These are phyloP conservation scores for Coelopa frigida DNA, from an alignment of 1,140 invertebrate genomes.

Conservation along the genomic window DNA sequence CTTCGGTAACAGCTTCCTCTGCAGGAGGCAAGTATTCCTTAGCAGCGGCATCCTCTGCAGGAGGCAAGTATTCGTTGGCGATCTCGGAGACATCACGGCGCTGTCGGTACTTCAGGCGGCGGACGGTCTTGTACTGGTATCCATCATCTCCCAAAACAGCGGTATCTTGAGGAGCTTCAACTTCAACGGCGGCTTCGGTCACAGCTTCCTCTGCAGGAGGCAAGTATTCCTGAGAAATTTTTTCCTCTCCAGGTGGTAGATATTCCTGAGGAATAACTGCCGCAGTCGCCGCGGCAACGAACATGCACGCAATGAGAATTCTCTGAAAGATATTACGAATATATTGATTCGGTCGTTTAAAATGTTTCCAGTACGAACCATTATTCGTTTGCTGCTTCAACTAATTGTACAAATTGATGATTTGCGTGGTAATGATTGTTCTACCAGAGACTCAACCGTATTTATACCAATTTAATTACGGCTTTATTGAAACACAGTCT, in stretches of 20 bases:
- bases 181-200: conserved; percentile 12
- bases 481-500: too few species aligned
- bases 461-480: too few species aligned
- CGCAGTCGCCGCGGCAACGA: conserved; percentile 41
- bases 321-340: conserved; percentile 25
- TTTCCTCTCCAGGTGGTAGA: conserved; percentile 17
- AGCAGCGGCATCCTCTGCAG: conserved; percentile 5
- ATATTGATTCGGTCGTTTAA: too few species aligned
- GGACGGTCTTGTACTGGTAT: conserved; percentile 28
- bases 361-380: too few species aligned
- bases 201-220: conserved; percentile 18
- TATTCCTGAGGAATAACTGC: conserved; percentile 36
- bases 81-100: conserved; percentile 29
- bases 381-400: too few species aligned
- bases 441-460: too few species aligned
- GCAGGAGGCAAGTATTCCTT: too few species aligned
- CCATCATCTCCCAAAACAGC: conserved; percentile 23
- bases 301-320: conserved; percentile 36
- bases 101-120: conserved; percentile 25
- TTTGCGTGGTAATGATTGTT: too few species aligned
- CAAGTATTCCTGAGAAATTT: conserved; percentile 28
- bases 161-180: conserved; percentile 15
- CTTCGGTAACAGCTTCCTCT: conserved; percentile 12
- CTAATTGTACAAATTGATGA: too few species aligned
- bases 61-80: conserved; percentile 26